These are phyloP conservation scores for Mionectes macconnelli DNA, from an alignment of 2,113 vertebrate genomes.

Conservation along the genomic window DNA sequence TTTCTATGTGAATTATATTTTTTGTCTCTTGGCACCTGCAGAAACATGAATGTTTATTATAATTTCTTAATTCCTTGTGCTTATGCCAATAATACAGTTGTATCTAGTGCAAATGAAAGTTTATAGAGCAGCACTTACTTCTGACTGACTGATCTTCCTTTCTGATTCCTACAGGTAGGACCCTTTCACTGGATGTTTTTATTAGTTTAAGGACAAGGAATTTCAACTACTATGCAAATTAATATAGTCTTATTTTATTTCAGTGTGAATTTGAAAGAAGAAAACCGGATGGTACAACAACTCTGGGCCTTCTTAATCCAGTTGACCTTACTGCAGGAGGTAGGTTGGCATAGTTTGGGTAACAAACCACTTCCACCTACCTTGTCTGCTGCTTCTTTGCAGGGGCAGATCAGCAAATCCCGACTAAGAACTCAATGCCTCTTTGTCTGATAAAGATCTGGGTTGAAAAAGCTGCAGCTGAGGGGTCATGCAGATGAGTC, in stretches of 20 bases:
- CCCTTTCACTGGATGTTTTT: neutral
- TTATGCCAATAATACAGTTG: neutral
- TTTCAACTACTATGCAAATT: neutral
- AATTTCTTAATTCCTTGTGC: neutral
- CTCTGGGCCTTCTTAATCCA: constrained; percentile 89
- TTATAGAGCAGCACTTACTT: neutral
- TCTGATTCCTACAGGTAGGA: neutral
- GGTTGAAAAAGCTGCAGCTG: neutral
- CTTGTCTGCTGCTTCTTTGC: neutral
- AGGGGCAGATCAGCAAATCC: neutral
- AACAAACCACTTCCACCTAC: neutral
- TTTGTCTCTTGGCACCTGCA: neutral
- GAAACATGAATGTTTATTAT: neutral
- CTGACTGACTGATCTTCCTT: neutral
- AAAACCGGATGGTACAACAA: constrained; percentile 91
- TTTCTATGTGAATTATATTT: neutral
- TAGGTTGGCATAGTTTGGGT: neutral
- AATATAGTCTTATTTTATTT: constrained; percentile 27
- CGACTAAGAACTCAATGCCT: neutral
- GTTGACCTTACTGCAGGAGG: constrained; percentile 86
- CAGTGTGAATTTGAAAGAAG: constrained; percentile 91
- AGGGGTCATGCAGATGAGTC: accelerated
- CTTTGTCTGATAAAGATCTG: neutral
- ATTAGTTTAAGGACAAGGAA: neutral
- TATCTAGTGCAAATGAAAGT: neutral